phyloP scores from a whole-genome alignment of 2,888 invertebrate genomes.

The Tanypteryx hageni region DNA sequence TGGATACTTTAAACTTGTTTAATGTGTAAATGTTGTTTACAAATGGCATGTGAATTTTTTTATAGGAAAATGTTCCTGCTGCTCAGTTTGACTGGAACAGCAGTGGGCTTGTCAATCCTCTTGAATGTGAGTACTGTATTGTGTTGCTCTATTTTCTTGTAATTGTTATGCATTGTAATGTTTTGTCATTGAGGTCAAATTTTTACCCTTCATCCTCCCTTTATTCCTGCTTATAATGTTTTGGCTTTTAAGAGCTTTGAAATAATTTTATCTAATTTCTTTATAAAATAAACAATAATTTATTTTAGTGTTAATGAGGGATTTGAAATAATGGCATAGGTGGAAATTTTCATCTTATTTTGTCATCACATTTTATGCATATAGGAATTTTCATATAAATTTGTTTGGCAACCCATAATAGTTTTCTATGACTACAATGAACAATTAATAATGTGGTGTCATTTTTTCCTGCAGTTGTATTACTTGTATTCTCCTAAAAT shows the following conservation, averaged over 20 bases:
- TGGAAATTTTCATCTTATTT: too few species aligned
- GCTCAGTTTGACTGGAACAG: conserved; percentile 87
- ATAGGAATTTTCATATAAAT: too few species aligned
- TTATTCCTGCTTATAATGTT: not conserved
- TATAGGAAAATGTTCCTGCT: conserved; percentile 75
- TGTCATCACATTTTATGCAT: too few species aligned
- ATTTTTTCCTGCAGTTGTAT: too few species aligned
- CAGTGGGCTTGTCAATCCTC: conserved; percentile 84
- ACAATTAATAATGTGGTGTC: too few species aligned
- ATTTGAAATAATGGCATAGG: too few species aligned
- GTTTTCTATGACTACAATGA: too few species aligned
- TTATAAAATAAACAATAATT: not conserved
- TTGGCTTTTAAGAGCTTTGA: not conserved
- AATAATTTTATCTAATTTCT: not conserved
- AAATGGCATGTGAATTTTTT: not conserved
- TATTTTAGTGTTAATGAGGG: not conserved
- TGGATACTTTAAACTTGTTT: not conserved
- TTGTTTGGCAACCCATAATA: too few species aligned
- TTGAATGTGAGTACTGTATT: conserved; percentile 79
- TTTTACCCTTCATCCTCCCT: not conserved
- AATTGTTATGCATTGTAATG: not conserved
- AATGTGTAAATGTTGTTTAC: not conserved
- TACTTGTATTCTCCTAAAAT: too few species aligned
- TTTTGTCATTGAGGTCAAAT: not conserved
- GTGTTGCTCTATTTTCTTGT: not conserved